These are phyloP conservation scores for Rhagonycha lutea DNA, from an alignment of 2,888 invertebrate species.

Conservation along the genomic window DNA sequence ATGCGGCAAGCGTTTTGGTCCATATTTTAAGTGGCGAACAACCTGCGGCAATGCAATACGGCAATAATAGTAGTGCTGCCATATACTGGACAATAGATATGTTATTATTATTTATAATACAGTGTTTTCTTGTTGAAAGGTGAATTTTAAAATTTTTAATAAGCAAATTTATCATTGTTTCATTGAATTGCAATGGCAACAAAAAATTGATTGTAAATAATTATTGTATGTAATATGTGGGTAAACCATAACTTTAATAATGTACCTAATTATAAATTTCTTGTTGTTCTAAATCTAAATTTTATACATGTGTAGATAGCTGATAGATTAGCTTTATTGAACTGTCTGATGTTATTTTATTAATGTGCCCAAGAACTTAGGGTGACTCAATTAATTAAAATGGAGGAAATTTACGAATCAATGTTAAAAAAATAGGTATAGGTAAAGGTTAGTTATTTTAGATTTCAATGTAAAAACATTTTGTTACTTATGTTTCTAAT, in stretches of 20 bases:
- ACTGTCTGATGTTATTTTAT: conserved; percentile 2
- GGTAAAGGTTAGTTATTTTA: background rate
- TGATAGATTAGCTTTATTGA: background rate
- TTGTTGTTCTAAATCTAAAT: conserved; percentile 23
- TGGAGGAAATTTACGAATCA: background rate
- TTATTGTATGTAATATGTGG: conserved; percentile 13
- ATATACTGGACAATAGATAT: conserved; percentile 45
- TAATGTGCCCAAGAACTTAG: background rate
- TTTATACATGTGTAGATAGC: conserved; percentile 25
- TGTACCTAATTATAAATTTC: conserved; percentile 16
- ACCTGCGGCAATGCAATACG: conserved; percentile 56
- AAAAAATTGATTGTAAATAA: conserved; percentile 21
- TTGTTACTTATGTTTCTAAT: background rate
- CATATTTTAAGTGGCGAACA: conserved; percentile 61
- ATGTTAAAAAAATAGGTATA: background rate
- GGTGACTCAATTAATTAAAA: background rate
- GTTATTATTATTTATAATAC: conserved; percentile 41
- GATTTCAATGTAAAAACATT: background rate
- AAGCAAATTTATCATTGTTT: conserved; percentile 20
- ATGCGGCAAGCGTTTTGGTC: conserved; percentile 62
- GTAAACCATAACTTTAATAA: conserved; percentile 14
- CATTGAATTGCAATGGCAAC: conserved; percentile 6
- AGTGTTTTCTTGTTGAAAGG: conserved; percentile 46
- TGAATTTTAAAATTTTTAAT: conserved; percentile 38
- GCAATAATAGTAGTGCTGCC: conserved; percentile 46